phyloP scores from a whole-genome alignment of 2,113 vertebrate genomes.

The Leucopsar rothschildi region DNA sequence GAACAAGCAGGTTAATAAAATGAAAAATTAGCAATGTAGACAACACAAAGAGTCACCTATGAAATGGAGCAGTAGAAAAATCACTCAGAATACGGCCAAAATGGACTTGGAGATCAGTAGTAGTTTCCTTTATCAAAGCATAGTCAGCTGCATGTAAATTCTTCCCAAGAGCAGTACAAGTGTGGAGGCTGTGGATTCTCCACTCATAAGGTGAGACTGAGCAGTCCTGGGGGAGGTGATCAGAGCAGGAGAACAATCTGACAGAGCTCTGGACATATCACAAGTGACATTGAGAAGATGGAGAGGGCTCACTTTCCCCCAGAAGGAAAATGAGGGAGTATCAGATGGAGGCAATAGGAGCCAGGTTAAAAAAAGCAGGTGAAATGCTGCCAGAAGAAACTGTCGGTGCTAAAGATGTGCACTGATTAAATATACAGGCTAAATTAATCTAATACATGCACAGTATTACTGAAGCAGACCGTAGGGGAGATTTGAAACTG shows the following conservation, averaged over 20 bases:
- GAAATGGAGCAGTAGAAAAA: not conserved
- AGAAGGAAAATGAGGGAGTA: not conserved
- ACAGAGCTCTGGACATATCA: not conserved
- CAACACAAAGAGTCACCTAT: not conserved
- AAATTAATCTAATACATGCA: not conserved
- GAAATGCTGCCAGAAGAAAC: not conserved
- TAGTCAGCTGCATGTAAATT: not conserved
- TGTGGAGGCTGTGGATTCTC: not conserved
- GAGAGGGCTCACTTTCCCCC: not conserved
- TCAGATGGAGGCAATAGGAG: not conserved
- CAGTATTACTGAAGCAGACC: not conserved
- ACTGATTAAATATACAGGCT: not conserved
- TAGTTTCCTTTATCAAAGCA: not conserved
- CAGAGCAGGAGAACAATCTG: not conserved
- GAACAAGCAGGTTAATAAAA: not conserved
- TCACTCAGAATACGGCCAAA: not conserved
- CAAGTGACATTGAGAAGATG: not conserved
- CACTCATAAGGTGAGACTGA: not conserved
- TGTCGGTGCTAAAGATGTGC: not conserved
- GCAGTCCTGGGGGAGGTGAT: not conserved
- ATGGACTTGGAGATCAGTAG: not conserved
- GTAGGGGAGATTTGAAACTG: not conserved
- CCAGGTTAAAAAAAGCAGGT: not conserved
- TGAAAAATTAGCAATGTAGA: not conserved
- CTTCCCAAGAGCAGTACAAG: not conserved